Evolutionary conservation across 2,113 vertebrate species (phyloP).

Genomic region (Plecotus auritus): DNA sequence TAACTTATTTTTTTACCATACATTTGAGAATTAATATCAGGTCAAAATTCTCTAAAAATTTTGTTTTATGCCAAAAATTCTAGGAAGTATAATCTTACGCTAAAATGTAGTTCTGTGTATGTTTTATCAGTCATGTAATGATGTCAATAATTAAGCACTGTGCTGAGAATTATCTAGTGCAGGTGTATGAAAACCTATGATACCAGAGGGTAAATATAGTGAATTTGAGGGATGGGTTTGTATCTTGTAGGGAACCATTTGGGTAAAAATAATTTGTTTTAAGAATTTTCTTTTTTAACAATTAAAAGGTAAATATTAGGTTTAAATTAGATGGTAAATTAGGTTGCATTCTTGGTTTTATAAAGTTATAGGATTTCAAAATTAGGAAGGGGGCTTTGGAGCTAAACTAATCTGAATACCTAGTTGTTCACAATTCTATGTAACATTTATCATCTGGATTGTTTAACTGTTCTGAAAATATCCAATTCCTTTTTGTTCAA

Average conservation of each 20-base stretch:
- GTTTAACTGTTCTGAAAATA: background rate
- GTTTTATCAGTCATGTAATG: background rate
- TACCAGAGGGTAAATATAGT: background rate
- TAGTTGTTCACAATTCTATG: background rate
- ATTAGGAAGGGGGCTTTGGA: background rate
- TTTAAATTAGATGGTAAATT: background rate
- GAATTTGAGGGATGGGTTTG: background rate
- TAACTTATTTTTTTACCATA: background rate
- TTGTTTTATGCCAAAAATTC: background rate
- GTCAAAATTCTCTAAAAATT: background rate
- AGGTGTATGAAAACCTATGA: background rate
- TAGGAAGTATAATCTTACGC: background rate
- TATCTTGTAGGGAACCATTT: background rate
- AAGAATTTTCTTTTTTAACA: background rate
- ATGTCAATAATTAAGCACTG: background rate
- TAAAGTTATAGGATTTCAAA: background rate
- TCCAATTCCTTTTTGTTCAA: background rate
- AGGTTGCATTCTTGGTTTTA: slow-evolving; percentile 9
- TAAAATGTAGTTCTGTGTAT: background rate
- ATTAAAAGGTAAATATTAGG: background rate
- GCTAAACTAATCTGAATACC: background rate
- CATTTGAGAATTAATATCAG: background rate
- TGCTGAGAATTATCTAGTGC: background rate
- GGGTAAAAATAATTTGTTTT: background rate
- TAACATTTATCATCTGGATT: background rate